These are phyloP conservation scores for Marasmarcha lunaedactyla DNA, from an alignment of 2,888 invertebrate species.

Conservation along the genomic window DNA sequence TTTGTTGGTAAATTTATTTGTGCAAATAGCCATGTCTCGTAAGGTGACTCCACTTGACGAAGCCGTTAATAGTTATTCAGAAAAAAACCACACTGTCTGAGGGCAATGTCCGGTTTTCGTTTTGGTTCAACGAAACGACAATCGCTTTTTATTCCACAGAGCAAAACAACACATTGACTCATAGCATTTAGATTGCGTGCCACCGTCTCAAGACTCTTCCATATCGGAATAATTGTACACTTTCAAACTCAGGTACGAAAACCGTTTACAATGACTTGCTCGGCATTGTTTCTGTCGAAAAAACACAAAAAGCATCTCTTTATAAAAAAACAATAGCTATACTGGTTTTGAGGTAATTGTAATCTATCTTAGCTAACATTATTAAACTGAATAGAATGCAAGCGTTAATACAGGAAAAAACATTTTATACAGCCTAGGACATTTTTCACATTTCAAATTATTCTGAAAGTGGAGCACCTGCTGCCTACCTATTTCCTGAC, in stretches of 20 bases:
- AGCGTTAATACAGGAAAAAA: no score
- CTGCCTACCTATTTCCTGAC: constrained; percentile 6
- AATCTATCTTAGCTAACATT: no score
- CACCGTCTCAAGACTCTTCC: neutral
- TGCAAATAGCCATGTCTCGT: no score
- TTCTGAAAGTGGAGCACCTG: constrained; percentile 9
- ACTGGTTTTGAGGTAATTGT: no score
- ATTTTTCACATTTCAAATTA: neutral
- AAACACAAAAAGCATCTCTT: no score
- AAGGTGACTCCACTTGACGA: constrained; percentile 8
- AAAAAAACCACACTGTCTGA: constrained; percentile 39
- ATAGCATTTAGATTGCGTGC: constrained; percentile 9
- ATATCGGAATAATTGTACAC: constrained; percentile 7
- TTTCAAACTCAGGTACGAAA: no score
- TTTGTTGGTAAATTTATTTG: no score
- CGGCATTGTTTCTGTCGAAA: no score
- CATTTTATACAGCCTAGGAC: no score
- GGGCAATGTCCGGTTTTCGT: constrained; percentile 61
- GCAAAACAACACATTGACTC: constrained; percentile 23
- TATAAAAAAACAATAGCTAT: no score
- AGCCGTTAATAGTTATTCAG: constrained; percentile 18
- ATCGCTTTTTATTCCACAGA: constrained; percentile 24
- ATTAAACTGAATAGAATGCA: no score
- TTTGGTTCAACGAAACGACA: constrained; percentile 42
- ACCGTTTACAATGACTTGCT: no score